A percentile compares a stretch with the other conserved stretches of the same genome.
Conservation (phyloP, 2,888 invertebrate species). For the Copidosoma aretas region DNA sequence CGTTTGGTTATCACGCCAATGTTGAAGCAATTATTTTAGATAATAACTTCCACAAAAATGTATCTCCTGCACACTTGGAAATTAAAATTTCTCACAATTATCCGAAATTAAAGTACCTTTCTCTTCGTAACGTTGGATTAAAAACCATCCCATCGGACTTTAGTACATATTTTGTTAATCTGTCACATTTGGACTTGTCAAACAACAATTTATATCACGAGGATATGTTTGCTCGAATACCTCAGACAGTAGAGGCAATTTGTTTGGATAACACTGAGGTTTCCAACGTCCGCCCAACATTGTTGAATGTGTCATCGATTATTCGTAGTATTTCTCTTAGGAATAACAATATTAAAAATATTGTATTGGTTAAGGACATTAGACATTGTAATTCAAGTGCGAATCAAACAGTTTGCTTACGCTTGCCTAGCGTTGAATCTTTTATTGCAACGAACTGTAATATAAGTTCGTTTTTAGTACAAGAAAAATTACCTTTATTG, state of each 20-base stretch:
- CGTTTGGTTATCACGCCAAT: neutral
- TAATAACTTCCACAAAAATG: neutral
- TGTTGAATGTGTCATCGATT: neutral
- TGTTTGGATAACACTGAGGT: neutral
- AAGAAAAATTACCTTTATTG: neutral
- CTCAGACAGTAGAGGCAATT: neutral
- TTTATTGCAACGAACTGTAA: neutral
- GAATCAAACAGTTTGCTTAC: neutral
- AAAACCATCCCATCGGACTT: neutral
- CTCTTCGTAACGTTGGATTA: neutral
- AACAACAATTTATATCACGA: neutral
- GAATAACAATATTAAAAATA: neutral
- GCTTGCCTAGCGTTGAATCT: neutral
- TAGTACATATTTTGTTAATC: neutral
- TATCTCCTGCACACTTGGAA: neutral
- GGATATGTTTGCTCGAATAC: neutral
- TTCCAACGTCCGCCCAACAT: neutral
- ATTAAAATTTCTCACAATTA: neutral
- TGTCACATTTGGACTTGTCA: neutral
- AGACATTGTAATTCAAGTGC: neutral
- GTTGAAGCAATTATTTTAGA: neutral
- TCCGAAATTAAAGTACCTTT: neutral
- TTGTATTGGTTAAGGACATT: neutral
- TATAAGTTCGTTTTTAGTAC: neutral
- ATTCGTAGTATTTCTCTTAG: neutral